A percentile compares a stretch with the other conserved stretches of the same genome.
These are phyloP conservation scores for Microcaecilia unicolor DNA, from an alignment of 2,797 vertebrate species.

Conservation along the genomic window DNA sequence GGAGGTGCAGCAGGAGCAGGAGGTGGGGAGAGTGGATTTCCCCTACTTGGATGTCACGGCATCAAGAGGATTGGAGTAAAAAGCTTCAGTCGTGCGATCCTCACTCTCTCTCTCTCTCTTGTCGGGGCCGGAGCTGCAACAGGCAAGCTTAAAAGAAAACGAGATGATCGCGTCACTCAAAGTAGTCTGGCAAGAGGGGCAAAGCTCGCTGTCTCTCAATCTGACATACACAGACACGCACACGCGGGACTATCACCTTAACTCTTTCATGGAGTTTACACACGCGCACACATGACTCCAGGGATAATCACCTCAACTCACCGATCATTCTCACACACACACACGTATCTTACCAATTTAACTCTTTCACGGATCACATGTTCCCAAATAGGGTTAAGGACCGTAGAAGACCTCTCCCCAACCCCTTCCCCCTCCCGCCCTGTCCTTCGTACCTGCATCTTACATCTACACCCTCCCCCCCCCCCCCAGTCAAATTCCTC, in stretches of 20 bases:
- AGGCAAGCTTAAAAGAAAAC: constrained; percentile 85
- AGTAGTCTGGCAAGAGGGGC: constrained; percentile 65
- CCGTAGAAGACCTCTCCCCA: too few relatives aligned
- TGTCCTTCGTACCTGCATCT: not conserved
- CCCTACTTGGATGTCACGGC: constrained; percentile 47
- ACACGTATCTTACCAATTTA: not conserved
- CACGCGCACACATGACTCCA: too few relatives aligned
- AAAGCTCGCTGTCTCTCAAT: constrained; percentile 37
- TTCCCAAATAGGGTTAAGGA: too few relatives aligned
- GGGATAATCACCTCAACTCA: not conserved
- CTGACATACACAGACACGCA: not conserved
- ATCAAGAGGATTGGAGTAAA: constrained; percentile 41
- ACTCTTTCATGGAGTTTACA: constrained; percentile 46
- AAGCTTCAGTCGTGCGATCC: constrained; percentile 46
- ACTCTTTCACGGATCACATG: not conserved
- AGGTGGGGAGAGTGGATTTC: constrained; percentile 17
- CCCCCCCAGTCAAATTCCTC: too few relatives aligned
- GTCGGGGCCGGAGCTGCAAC: constrained; percentile 74
- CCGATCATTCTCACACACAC: too few relatives aligned
- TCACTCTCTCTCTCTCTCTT: constrained; percentile 34
- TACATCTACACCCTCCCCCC: too few relatives aligned
- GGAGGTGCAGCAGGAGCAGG: constrained; percentile 9
- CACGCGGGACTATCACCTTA: constrained; percentile 67
- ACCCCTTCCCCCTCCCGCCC: too few relatives aligned
- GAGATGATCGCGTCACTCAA: constrained; percentile 86